These are phyloP conservation scores for Notolepis coatsorum DNA, from an alignment of 2,797 vertebrate species.

Conservation along the genomic window DNA sequence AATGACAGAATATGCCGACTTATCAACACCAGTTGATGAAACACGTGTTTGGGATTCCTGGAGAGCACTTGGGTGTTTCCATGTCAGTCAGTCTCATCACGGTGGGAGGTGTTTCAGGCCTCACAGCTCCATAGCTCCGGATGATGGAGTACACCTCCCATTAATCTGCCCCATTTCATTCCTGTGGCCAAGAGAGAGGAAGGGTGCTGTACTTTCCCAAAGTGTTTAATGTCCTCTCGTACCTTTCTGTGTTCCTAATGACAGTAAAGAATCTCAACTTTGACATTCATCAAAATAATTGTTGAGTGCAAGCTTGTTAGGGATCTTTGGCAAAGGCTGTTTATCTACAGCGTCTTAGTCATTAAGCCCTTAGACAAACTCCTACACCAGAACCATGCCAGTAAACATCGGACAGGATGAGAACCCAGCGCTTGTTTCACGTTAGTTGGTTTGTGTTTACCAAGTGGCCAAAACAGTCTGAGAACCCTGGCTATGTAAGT, in stretches of 20 bases:
- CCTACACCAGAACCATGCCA: conserved; percentile 8
- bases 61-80: conserved; percentile 56
- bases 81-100: conserved; percentile 54
- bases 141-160: conserved; percentile 14
- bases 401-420: conserved; percentile 65
- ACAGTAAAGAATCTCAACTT: neutral
- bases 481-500: conserved; percentile 65
- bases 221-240: conserved; percentile 2
- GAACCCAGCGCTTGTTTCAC: conserved; percentile 56
- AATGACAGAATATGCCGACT: conserved; percentile 63
- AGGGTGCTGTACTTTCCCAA: neutral
- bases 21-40: conserved; percentile 73
- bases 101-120: conserved; percentile 37
- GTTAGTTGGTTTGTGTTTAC: conserved; percentile 72
- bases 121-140: conserved; percentile 19
- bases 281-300: conserved; percentile 4
- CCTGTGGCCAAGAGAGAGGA: neutral
- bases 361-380: conserved; percentile 22
- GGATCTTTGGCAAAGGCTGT: conserved; percentile 14
- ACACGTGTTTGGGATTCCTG: conserved; percentile 63
- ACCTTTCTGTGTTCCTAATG: neutral
- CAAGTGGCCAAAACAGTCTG: conserved; percentile 72
- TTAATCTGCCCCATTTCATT: conserved; percentile 6
- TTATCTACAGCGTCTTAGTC: conserved; percentile 24
- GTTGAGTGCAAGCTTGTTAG: neutral